Conservation (phyloP, 2,888 invertebrate species). For the Nomada lathburiana region DNA sequence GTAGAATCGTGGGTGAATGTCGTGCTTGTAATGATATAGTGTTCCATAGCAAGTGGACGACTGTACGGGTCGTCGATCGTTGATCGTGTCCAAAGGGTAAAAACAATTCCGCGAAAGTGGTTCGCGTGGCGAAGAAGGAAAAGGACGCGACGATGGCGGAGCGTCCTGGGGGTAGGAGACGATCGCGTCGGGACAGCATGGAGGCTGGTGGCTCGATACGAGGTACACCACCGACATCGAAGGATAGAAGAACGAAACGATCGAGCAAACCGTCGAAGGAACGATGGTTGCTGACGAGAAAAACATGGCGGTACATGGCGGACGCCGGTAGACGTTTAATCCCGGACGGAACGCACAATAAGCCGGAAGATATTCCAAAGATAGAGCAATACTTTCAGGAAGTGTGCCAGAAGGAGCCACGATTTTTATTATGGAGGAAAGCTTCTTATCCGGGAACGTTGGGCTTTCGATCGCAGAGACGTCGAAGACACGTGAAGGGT, state of each 20-base stretch:
- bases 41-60: constrained; percentile 31
- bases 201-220: constrained; percentile 75
- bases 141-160: constrained; percentile 82
- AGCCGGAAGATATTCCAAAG: constrained; percentile 91
- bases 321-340: constrained; percentile 94
- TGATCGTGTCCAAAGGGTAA: constrained; percentile 40
- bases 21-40: constrained; percentile 47
- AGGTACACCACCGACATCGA: constrained; percentile 81
- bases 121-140: constrained; percentile 81
- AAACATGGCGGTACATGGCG: constrained; percentile 97
- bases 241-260: constrained; percentile 87
- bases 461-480: constrained; percentile 85
- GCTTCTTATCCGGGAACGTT: constrained; percentile 91
- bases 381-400: constrained; percentile 94
- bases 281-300: constrained; percentile 94
- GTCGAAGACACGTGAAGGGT: constrained; percentile 86
- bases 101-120: constrained; percentile 78
- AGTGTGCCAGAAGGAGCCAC: constrained; percentile 91
- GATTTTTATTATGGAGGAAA: constrained; percentile 93
- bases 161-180: constrained; percentile 78
- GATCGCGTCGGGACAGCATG: constrained; percentile 81
- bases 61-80: constrained; percentile 40
- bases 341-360: constrained; percentile 91
- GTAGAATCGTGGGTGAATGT: constrained; percentile 27
- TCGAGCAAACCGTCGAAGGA: constrained; percentile 88